Percentiles rank a stretch among this genome's conserved stretches.
These are phyloP conservation scores for Crossocerus cetratus DNA, from an alignment of 2,888 invertebrate species.

Conservation along the genomic window DNA sequence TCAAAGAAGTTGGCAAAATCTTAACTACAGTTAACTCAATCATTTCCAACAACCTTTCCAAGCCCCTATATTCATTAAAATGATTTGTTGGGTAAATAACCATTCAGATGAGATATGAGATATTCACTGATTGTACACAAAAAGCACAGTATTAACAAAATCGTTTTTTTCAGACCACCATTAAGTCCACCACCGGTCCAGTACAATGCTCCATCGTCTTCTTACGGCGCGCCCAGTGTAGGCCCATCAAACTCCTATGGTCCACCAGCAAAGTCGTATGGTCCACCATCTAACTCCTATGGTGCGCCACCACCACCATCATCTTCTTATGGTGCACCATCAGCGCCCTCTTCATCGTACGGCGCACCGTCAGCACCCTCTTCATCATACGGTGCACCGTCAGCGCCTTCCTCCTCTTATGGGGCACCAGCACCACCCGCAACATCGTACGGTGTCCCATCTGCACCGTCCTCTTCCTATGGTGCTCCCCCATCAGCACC, in stretches of 20 bases:
- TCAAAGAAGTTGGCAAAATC: too few relatives aligned
- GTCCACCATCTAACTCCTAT: conserved; percentile 49
- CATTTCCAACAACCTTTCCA: too few relatives aligned
- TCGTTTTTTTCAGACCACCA: conserved; percentile 57
- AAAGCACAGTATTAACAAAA: background rate
- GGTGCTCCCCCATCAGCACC: conserved; percentile 48
- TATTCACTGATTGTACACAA: too few relatives aligned
- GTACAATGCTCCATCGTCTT: conserved; percentile 62
- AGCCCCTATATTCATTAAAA: too few relatives aligned
- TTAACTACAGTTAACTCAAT: too few relatives aligned
- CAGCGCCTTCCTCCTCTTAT: conserved; percentile 38
- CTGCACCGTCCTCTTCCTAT: conserved; percentile 43
- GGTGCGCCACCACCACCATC: conserved; percentile 48
- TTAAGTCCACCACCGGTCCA: conserved; percentile 49
- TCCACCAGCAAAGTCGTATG: conserved; percentile 49
- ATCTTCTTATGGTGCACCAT: conserved; percentile 30
- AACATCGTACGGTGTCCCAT: conserved; percentile 54
- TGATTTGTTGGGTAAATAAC: too few relatives aligned
- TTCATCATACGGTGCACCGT: conserved; percentile 54
- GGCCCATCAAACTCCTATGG: conserved; percentile 54
- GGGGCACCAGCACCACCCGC: conserved; percentile 49
- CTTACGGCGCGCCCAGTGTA: conserved; percentile 61
- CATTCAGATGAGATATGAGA: too few relatives aligned
- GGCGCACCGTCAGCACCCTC: conserved; percentile 47
- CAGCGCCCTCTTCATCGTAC: conserved; percentile 31